Evolutionary conservation across 1,140 invertebrate genomes (phyloP), one percentile per base, ranked within the genome.

Genomic region (Nylanderia fulva): DNA sequence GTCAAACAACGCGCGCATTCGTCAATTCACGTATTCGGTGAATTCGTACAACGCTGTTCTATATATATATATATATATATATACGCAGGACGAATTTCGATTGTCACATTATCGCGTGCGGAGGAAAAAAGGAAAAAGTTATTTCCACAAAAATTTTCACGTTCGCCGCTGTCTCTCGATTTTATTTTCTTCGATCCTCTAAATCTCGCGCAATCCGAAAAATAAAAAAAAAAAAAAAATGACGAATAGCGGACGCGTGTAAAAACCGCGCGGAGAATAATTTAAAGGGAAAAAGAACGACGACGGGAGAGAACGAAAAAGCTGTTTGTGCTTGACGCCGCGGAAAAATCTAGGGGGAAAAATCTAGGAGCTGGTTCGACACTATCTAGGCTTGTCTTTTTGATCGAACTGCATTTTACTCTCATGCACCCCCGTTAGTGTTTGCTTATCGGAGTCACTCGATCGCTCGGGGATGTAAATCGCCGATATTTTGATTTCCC

Each of bases 21-120:
- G 36, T 82, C 77, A 45, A 69, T n/a, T n/a, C n/a, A 82, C 58
- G 58, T 58, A 42, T 72, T 33, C n/a, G n/a, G n/a, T n/a, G n/a
- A n/a, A n/a, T n/a, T n/a, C n/a, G n/a, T n/a, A n/a, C n/a, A n/a
- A n/a, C n/a, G n/a, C n/a, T n/a, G n/a, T n/a, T n/a, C n/a, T n/a
- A n/a, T n/a, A n/a, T n/a, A n/a, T n/a, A n/a, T n/a, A n/a, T n/a
- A n/a, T n/a, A n/a, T n/a, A n/a, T n/a, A n/a, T n/a, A n/a, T n/a
- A n/a, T n/a, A 42, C 24, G 9, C n/a, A n/a, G n/a, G 36, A 82
- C 36, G 52, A 82, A 29, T 42, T 33, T 33, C 39, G 77, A 7
- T 48, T 18, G 52, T 24, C 36, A 8, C 36, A 4, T 33, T 45
- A 18, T 72, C 75, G 13, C 3, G 1, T 18, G 3, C 8, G 33